Conservation (phyloP, 2,888 invertebrate species). For the Phragmatobia fuliginosa region DNA sequence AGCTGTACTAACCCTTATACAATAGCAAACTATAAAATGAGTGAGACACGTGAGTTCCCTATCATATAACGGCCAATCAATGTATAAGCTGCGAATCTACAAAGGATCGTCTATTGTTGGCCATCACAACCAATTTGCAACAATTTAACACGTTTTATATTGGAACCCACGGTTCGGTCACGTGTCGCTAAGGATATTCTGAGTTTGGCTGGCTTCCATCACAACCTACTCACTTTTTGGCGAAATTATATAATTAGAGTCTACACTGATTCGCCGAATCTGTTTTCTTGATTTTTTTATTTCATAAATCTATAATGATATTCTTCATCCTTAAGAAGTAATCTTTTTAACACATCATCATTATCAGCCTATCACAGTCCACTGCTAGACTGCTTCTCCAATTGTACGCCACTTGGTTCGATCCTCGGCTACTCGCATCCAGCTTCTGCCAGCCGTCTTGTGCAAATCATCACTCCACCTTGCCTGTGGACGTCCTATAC, state of each 20-base stretch:
- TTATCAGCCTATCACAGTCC: too few relatives aligned
- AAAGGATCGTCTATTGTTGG: conserved; percentile 29
- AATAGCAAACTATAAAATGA: not conserved
- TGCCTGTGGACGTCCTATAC: too few relatives aligned
- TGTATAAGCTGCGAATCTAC: conserved; percentile 21
- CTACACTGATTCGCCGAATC: too few relatives aligned
- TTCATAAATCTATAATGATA: too few relatives aligned
- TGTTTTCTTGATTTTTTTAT: too few relatives aligned
- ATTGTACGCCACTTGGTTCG: too few relatives aligned
- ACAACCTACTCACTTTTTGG: not conserved
- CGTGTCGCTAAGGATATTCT: not conserved
- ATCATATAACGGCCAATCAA: conserved; percentile 9
- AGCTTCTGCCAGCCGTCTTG: too few relatives aligned
- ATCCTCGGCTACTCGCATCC: too few relatives aligned
- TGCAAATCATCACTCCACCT: too few relatives aligned
- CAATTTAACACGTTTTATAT: conserved; percentile 13
- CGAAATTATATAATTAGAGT: not conserved
- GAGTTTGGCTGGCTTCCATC: not conserved
- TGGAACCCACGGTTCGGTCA: not conserved
- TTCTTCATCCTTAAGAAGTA: too few relatives aligned
- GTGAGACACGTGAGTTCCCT: not conserved
- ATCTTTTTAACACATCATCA: too few relatives aligned
- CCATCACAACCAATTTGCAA: conserved; percentile 32
- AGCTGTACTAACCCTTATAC: not conserved
- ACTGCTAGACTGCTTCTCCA: too few relatives aligned